Conservation (phyloP, 1,140 invertebrate species). For the Cheumatopsyche charites region DNA sequence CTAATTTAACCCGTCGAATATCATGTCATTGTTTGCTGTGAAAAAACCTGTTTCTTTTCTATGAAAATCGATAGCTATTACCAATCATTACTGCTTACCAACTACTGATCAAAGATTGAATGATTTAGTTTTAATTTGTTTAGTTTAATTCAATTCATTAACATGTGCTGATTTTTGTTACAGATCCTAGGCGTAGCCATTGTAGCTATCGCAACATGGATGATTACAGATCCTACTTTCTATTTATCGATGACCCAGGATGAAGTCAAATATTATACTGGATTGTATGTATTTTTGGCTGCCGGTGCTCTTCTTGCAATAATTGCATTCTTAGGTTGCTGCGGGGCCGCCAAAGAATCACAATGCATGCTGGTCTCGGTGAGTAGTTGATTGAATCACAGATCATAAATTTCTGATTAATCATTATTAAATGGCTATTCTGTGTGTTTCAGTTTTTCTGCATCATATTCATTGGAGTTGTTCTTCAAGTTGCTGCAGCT, state of each 20-base stretch:
- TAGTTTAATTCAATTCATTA: no score
- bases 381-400: slow-evolving; percentile 67
- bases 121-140: no score
- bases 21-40: no score
- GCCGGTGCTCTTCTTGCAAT: slow-evolving; percentile 81
- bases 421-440: slow-evolving; percentile 81
- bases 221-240: slow-evolving; percentile 77
- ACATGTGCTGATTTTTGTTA: neutral
- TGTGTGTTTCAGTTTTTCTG: slow-evolving; percentile 75
- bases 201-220: slow-evolving; percentile 73
- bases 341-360: slow-evolving; percentile 85
- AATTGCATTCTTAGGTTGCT: slow-evolving; percentile 89
- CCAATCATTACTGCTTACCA: no score
- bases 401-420: slow-evolving; percentile 72
- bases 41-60: no score
- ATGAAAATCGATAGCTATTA: no score
- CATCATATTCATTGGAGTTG: slow-evolving; percentile 75
- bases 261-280: slow-evolving; percentile 71
- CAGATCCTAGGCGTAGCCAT: slow-evolving; percentile 76
- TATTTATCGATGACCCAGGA: slow-evolving; percentile 73
- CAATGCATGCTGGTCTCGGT: slow-evolving; percentile 85
- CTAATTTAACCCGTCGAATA: no score
- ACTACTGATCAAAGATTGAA: no score
- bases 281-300: slow-evolving; percentile 77
- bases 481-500: slow-evolving; percentile 77